Conservation (phyloP, 2,113 vertebrate species). For the Nettapus auritus region DNA sequence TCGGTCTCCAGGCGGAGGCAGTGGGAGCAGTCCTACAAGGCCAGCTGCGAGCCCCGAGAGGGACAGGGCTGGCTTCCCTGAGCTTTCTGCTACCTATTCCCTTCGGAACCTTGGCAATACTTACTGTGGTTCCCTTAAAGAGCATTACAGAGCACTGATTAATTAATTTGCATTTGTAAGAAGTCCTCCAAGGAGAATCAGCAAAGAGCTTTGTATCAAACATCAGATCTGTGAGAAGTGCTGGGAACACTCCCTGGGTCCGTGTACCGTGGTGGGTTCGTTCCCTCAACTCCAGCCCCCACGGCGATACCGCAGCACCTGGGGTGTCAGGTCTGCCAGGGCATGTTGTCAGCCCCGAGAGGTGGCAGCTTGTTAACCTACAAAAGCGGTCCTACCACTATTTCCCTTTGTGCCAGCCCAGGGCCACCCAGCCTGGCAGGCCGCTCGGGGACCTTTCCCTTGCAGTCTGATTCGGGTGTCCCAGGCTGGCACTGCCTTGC, state of each 20-base stretch:
- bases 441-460: too few species aligned
- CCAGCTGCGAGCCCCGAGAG: neutral
- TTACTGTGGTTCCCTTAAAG: neutral
- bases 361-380: neutral
- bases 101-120: neutral
- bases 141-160: neutral
- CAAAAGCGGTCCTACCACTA: neutral
- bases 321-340: neutral
- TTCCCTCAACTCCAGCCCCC: rapidly evolving
- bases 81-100: neutral
- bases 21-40: neutral
- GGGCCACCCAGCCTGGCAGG: neutral
- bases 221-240: neutral
- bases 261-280: neutral
- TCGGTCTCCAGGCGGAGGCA: rapidly evolving
- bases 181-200: neutral
- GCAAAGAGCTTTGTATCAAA: neutral
- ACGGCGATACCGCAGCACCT: rapidly evolving
- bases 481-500: neutral
- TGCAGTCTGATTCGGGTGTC: neutral
- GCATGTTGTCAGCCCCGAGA: neutral
- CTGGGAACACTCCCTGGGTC: too few species aligned
- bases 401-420: neutral
- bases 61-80: neutral
- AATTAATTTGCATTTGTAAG: neutral